These are phyloP conservation scores for Anarhynchus alexandrinus DNA, from an alignment of 2,113 vertebrate species.

Conservation along the genomic window DNA sequence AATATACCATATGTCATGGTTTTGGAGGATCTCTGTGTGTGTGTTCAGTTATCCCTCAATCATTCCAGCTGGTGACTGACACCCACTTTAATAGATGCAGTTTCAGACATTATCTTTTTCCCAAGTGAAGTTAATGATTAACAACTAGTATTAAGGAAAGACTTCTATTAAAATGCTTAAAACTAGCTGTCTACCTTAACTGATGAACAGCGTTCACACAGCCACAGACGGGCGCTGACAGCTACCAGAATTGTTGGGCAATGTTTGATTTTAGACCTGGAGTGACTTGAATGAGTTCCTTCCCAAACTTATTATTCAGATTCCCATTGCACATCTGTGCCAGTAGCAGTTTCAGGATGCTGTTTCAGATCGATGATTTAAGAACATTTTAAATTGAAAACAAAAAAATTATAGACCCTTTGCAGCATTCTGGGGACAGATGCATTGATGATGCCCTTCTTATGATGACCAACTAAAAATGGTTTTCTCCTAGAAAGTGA, in stretches of 20 bases:
- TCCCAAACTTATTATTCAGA: neutral
- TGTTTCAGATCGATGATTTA: neutral
- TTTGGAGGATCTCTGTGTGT: neutral
- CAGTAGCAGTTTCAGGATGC: neutral
- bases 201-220: accelerated
- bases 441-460: neutral
- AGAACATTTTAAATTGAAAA: neutral
- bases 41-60: neutral
- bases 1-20: neutral
- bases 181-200: neutral
- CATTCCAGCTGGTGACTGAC: neutral
- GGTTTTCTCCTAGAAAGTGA: neutral
- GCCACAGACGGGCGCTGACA: neutral
- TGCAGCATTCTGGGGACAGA: neutral
- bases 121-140: neutral
- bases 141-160: neutral
- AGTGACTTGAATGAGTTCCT: neutral
- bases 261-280: neutral
- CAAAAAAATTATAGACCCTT: neutral
- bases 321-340: neutral
- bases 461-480: neutral
- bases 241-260: neutral
- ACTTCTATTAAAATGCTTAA: neutral
- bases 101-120: neutral
- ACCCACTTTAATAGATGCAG: neutral